Percentiles rank a stretch among this genome's conserved stretches.
Evolutionary conservation across 2,113 vertebrate genomes (phyloP).

Genomic region (Ptilorrhoa leucosticta): DNA sequence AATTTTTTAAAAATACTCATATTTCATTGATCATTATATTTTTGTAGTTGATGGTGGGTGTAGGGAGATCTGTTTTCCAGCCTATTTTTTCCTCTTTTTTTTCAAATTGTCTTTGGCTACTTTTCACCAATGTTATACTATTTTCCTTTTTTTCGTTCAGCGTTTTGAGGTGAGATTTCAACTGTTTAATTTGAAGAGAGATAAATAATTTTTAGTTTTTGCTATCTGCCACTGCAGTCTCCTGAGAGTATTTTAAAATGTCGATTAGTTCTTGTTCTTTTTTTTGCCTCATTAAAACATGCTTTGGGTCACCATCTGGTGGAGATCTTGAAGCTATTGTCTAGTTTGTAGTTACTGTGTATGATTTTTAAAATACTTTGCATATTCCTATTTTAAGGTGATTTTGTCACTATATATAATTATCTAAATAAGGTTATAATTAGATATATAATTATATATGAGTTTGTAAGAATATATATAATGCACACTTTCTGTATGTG

Average conservation of each 20-base stretch:
- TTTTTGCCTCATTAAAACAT: conserved; percentile 36
- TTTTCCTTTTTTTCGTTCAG: neutral
- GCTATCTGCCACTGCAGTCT: conserved; percentile 57
- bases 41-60: neutral
- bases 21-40: neutral
- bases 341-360: neutral
- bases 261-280: conserved; percentile 32
- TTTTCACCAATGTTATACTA: neutral
- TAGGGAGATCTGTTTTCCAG: neutral
- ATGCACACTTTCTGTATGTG: neutral
- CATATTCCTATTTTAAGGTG: neutral
- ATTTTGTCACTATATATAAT: neutral
- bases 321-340: conserved; percentile 47
- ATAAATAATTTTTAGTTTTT: neutral
- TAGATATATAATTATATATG: neutral
- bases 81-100: neutral
- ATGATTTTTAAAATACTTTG: neutral
- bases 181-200: neutral
- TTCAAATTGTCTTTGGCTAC: neutral
- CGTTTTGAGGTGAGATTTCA: neutral
- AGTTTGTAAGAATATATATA: neutral
- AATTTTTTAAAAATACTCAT: neutral
- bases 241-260: conserved; percentile 60
- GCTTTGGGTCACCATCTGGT: conserved; percentile 66
- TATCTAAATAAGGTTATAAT: neutral